Conservation (phyloP, 1,140 invertebrate genomes). For the Temnothorax longispinosus region DNA sequence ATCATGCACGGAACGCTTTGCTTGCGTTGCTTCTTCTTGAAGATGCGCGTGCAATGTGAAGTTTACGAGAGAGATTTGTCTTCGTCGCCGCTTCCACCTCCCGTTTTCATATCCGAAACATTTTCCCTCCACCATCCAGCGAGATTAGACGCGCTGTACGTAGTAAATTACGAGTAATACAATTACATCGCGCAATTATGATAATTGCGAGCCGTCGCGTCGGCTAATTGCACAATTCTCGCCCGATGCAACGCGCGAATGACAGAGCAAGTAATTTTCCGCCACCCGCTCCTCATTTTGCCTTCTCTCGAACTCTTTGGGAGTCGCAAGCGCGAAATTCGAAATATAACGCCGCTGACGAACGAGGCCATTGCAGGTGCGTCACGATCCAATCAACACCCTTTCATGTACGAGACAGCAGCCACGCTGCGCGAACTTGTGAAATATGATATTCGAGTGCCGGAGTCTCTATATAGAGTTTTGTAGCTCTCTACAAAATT, state of each 20-base stretch:
- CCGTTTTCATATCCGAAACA: constrained; percentile 50
- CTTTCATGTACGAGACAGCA: constrained; percentile 57
- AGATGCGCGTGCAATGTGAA: constrained; percentile 38
- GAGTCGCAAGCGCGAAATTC: constrained; percentile 11
- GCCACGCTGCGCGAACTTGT: constrained; percentile 37
- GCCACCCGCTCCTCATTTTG: neutral
- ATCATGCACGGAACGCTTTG: constrained; percentile 14
- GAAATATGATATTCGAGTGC: constrained; percentile 72
- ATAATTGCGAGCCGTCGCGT: constrained; percentile 55
- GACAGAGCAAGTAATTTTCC: constrained; percentile 46
- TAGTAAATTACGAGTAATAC: constrained; percentile 48
- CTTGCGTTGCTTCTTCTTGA: constrained; percentile 41
- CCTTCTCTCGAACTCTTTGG: constrained; percentile 32
- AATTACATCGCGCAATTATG: constrained; percentile 58
- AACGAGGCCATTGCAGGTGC: constrained; percentile 18
- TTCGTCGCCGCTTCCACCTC: neutral
- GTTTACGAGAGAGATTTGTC: constrained; percentile 31
- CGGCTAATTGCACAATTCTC: constrained; percentile 54
- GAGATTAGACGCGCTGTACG: constrained; percentile 48
- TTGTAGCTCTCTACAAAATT: constrained; percentile 16
- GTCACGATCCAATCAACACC: constrained; percentile 64
- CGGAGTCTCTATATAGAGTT: constrained; percentile 41
- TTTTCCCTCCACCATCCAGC: constrained; percentile 24
- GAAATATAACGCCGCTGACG: constrained; percentile 41
- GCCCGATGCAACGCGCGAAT: constrained; percentile 35